phyloP scores from a whole-genome alignment of 92 coral and sea anemone genomes.

The Epizoanthus fatuus region DNA sequence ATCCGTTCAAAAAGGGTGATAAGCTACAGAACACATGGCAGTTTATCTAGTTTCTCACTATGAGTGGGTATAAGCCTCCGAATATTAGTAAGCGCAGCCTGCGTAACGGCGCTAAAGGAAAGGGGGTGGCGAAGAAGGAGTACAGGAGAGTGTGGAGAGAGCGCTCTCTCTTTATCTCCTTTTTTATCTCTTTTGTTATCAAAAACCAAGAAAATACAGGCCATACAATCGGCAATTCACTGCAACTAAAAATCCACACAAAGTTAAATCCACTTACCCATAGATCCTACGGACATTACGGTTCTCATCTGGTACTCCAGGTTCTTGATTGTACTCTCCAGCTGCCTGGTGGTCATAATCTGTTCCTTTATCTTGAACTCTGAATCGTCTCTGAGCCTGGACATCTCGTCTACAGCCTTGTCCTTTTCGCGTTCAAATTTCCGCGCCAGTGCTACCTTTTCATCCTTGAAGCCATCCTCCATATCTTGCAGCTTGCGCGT shows the following conservation, averaged over 20 bases:
- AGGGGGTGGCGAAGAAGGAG: neutral
- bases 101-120: too few species aligned
- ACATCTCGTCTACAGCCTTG: constrained; percentile 72
- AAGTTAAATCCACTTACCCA: neutral
- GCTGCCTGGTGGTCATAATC: constrained; percentile 50
- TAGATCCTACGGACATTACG: constrained; percentile 24
- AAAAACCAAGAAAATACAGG: too few species aligned
- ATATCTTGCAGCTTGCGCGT: constrained; percentile 76
- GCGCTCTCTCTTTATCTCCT: neutral
- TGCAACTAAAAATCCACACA: too few species aligned
- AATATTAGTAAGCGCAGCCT: too few species aligned
- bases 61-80: too few species aligned
- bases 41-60: too few species aligned
- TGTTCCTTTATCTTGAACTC: constrained; percentile 71
- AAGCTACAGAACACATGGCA: too few species aligned
- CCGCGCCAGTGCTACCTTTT: constrained; percentile 63
- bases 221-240: too few species aligned
- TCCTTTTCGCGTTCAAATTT: constrained; percentile 77
- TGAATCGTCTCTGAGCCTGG: constrained; percentile 68
- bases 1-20: too few species aligned
- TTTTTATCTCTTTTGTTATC: neutral
- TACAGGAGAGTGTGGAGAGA: neutral
- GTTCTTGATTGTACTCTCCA: constrained; percentile 65
- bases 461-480: constrained; percentile 81
- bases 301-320: constrained; percentile 58